Percentiles rank a stretch among this genome's conserved stretches.
These are phyloP conservation scores for Hippocampus guttulatus DNA, from an alignment of 2,113 vertebrate genomes.

Conservation along the genomic window DNA sequence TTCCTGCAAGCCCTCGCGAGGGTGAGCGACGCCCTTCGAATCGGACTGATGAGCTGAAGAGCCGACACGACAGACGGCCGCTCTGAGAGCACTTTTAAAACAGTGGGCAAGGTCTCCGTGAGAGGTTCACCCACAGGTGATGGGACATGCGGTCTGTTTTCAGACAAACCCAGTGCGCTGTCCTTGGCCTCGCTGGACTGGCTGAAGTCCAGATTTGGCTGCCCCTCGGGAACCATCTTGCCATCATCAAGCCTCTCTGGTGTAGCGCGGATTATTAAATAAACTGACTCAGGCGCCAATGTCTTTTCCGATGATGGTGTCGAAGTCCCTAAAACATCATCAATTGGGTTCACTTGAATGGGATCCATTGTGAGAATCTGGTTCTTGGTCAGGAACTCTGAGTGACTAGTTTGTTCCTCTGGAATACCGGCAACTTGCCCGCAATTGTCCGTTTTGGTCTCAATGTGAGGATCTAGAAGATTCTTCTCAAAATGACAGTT, in stretches of 20 bases:
- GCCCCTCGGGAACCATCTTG: background rate
- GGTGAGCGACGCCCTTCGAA: slow-evolving; percentile 35
- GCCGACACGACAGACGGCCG: slow-evolving; percentile 31
- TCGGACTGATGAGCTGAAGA: slow-evolving; percentile 49
- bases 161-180: slow-evolving; percentile 42
- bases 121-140: slow-evolving; percentile 13
- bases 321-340: background rate
- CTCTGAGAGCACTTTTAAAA: slow-evolving; percentile 40
- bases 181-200: slow-evolving; percentile 27
- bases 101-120: slow-evolving; percentile 17
- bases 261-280: background rate
- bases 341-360: slow-evolving; percentile 12
- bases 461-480: background rate
- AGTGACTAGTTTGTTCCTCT: slow-evolving; percentile 8
- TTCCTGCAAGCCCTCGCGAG: slow-evolving; percentile 1
- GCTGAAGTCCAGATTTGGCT: background rate
- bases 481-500: slow-evolving; percentile 27
- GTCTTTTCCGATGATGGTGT: background rate
- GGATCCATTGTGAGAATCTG: background rate
- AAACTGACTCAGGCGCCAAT: background rate
- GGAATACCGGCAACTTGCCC: background rate
- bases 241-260: slow-evolving; percentile 11
- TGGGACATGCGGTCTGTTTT: slow-evolving; percentile 4
- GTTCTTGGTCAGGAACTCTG: background rate
- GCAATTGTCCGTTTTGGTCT: background rate